Evolutionary conservation across 2,797 vertebrate genomes (phyloP).

Genomic region (Tamandua tetradactyla): DNA sequence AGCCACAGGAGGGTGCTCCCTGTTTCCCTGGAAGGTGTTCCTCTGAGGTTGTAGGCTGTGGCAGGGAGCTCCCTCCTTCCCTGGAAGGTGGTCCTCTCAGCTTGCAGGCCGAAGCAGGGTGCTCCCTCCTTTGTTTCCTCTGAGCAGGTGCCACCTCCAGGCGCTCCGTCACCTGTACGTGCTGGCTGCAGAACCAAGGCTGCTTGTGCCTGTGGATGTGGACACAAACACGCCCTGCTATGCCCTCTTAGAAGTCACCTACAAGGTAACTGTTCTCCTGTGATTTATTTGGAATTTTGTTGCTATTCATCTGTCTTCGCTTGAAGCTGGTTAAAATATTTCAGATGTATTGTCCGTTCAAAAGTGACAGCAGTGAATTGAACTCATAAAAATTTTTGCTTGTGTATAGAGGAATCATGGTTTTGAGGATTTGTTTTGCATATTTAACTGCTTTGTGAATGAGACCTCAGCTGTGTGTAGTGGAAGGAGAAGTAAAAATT

Average conservation of each 20-base stretch:
- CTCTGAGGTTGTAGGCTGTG: no score
- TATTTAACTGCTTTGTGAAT: background rate
- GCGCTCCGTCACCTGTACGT: slow-evolving; percentile 96
- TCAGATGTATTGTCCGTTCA: background rate
- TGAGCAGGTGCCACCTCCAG: slow-evolving; percentile 95
- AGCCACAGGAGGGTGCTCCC: no score
- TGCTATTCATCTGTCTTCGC: background rate
- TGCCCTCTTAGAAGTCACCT: slow-evolving; percentile 95
- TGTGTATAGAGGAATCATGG: background rate
- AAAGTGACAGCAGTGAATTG: background rate
- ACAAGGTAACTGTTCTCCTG: slow-evolving; percentile 88
- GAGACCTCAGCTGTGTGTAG: background rate
- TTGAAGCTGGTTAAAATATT: background rate
- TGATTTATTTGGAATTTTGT: background rate
- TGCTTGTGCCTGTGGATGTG: slow-evolving; percentile 96
- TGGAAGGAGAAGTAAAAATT: background rate
- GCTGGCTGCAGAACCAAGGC: slow-evolving; percentile 94
- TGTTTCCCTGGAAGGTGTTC: no score
- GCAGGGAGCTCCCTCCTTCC: no score
- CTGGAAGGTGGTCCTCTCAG: background rate
- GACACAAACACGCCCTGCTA: slow-evolving; percentile 96
- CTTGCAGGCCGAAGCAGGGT: no score
- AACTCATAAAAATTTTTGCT: background rate
- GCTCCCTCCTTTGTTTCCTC: background rate
- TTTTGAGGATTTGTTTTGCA: background rate